These are phyloP conservation scores for Microcebus jonahi DNA, from an alignment of 2,113 vertebrate species.

Conservation along the genomic window DNA sequence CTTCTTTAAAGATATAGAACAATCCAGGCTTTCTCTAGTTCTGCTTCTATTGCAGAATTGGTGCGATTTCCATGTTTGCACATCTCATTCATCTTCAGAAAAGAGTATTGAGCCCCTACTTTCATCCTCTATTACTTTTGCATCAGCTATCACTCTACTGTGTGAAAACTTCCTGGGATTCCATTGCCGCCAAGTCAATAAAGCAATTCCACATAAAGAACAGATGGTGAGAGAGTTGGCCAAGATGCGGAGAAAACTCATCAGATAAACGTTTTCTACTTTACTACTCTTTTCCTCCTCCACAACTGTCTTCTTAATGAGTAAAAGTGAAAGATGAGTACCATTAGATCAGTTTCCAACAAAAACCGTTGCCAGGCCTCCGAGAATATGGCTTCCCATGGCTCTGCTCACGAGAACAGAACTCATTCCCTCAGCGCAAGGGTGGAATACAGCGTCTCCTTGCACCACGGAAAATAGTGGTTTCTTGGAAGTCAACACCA, in stretches of 20 bases:
- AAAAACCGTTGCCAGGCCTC: neutral
- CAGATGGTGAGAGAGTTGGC: constrained; percentile 91
- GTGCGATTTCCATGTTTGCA: neutral
- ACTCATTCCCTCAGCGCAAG: fast-evolving
- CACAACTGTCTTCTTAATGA: constrained; percentile 91
- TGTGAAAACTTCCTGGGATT: constrained; percentile 90
- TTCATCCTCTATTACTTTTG: constrained; percentile 91
- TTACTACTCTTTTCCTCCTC: constrained; percentile 94
- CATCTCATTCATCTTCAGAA: neutral
- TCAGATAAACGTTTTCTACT: constrained; percentile 91
- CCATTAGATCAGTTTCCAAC: neutral
- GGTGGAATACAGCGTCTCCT: neutral
- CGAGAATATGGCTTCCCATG: neutral
- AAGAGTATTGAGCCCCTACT: neutral
- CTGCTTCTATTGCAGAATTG: neutral
- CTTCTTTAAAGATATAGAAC: neutral
- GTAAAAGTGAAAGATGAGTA: neutral
- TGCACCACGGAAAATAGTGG: neutral
- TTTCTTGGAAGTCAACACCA: neutral
- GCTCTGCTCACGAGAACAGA: neutral
- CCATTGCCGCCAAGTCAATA: constrained; percentile 93
- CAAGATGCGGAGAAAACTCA: constrained; percentile 89
- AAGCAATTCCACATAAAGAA: constrained; percentile 91
- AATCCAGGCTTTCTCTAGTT: neutral
- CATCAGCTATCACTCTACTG: constrained; percentile 88